These are phyloP conservation scores for Cephalopachus bancanus DNA, from an alignment of 2,797 vertebrate genomes.

Conservation along the genomic window DNA sequence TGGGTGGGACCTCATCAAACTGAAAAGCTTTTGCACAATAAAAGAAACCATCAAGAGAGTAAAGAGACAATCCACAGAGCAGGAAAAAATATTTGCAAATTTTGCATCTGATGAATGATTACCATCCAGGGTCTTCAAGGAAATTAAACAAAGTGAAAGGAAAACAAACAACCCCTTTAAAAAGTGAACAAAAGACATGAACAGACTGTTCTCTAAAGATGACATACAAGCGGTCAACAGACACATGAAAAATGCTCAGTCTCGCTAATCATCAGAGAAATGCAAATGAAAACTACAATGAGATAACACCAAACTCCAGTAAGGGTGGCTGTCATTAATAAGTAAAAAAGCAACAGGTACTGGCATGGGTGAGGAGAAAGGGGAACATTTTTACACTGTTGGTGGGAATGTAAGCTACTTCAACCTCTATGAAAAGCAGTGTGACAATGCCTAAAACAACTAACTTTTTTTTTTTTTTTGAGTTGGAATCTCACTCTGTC, in stretches of 20 bases:
- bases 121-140: not conserved
- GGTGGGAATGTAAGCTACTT: not conserved
- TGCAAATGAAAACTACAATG: not conserved
- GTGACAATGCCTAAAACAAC: not conserved
- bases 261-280: not conserved
- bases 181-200: not conserved
- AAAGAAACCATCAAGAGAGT: not conserved
- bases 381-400: not conserved
- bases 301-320: not conserved
- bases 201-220: not conserved
- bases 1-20: not conserved
- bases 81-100: not conserved
- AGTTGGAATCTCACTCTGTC: too few species aligned
- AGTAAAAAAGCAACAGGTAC: not conserved
- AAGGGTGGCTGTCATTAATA: not conserved
- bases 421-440: not conserved
- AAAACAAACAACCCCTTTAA: not conserved
- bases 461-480: too few species aligned
- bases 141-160: not conserved
- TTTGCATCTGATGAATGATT: not conserved
- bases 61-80: not conserved
- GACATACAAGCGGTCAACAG: not conserved
- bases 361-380: not conserved
- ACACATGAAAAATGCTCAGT: not conserved
- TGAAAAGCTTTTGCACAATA: not conserved